These are phyloP conservation scores for Samia ricini DNA, from an alignment of 1,140 invertebrate genomes.

Conservation along the genomic window DNA sequence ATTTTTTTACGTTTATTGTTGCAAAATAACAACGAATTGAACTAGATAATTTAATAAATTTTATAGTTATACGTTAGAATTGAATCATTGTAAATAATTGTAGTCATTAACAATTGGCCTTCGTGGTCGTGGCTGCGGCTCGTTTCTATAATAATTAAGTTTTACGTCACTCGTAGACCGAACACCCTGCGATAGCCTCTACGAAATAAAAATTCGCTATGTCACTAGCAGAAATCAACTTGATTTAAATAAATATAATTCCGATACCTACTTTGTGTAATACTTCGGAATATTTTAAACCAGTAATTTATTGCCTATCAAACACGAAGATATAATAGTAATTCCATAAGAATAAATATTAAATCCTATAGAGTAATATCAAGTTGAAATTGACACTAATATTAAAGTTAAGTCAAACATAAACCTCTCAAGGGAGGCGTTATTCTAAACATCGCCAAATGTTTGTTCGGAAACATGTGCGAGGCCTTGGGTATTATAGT, in stretches of 20 bases:
- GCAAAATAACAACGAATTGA: constrained; percentile 46
- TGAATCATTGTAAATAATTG: constrained; percentile 64
- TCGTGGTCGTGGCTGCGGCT: constrained; percentile 54
- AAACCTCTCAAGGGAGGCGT: constrained; percentile 14
- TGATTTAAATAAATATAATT: constrained; percentile 20
- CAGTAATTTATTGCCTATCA: not conserved
- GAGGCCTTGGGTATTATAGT: constrained; percentile 29
- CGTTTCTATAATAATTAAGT: constrained; percentile 69
- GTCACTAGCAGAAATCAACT: constrained; percentile 46
- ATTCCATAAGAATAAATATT: not conserved
- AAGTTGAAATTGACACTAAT: not conserved
- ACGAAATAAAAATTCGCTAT: constrained; percentile 58
- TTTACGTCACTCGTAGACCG: constrained; percentile 68
- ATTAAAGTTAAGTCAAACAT: not conserved
- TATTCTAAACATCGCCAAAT: constrained; percentile 19
- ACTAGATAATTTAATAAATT: constrained; percentile 51
- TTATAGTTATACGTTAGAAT: constrained; percentile 48
- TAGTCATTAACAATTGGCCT: constrained; percentile 59
- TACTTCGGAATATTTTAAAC: not conserved
- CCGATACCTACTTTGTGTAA: constrained; percentile 1
- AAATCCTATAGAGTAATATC: not conserved
- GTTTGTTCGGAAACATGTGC: constrained; percentile 29
- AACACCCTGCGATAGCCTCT: constrained; percentile 68
- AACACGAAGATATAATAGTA: too few species aligned
- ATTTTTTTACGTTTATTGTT: constrained; percentile 45